Percentiles rank a stretch among this genome's conserved stretches.
phyloP scores from a whole-genome alignment of 2,888 invertebrate species.

The Lymantria monacha region DNA sequence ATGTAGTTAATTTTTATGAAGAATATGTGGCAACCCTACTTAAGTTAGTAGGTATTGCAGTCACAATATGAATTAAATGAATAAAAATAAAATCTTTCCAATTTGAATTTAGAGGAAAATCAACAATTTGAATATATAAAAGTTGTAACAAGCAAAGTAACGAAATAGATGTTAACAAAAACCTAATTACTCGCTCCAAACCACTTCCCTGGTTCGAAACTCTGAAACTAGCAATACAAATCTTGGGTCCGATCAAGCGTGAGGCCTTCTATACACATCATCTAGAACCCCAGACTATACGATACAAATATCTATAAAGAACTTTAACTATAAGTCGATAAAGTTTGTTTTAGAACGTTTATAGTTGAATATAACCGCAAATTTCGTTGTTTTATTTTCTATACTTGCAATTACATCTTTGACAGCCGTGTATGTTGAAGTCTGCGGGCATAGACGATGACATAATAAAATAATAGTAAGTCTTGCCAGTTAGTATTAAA shows the following conservation, averaged over 20 bases:
- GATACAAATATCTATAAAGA: constrained; percentile 19
- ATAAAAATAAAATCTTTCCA: too few species aligned
- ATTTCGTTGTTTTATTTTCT: constrained; percentile 59
- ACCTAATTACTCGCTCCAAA: constrained; percentile 57
- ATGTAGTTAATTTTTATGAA: too few species aligned
- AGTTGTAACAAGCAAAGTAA: constrained; percentile 5
- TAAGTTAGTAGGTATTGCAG: too few species aligned
- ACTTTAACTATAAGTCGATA: constrained; percentile 29
- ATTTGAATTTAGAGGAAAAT: too few species aligned
- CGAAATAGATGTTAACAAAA: constrained; percentile 46
- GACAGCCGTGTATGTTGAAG: constrained; percentile 61
- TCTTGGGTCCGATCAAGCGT: constrained; percentile 71
- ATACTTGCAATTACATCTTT: constrained; percentile 77
- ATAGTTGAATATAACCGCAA: constrained; percentile 37
- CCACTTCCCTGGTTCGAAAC: constrained; percentile 58
- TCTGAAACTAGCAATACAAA: constrained; percentile 57
- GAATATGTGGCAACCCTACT: too few species aligned
- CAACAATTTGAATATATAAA: neutral
- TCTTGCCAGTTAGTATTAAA: neutral
- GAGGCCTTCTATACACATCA: constrained; percentile 44
- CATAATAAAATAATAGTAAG: constrained; percentile 36
- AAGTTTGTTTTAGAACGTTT: constrained; percentile 34
- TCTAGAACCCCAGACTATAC: constrained; percentile 43
- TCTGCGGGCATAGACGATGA: constrained; percentile 55
- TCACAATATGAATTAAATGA: too few species aligned